Base-by-base conservation (phyloP, 92 coral and sea anemone species). In the Paragorgia papillata region DNA sequence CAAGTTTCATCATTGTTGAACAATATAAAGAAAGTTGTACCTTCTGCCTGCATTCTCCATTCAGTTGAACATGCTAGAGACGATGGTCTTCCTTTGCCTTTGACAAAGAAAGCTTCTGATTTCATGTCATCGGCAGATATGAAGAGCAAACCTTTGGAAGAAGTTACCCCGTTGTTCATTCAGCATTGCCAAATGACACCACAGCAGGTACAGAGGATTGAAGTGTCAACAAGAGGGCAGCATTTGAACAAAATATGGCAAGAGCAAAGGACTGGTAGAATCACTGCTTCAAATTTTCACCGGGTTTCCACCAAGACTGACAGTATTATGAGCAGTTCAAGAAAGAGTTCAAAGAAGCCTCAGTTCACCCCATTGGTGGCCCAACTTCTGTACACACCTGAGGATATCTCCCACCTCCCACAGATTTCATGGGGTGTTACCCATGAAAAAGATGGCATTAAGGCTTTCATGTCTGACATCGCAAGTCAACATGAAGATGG, bases 121-220 rank as follows among this genome's bases (percentile, higher is more conserved):
- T 85, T 81, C 75, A 80, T 85, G 83, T 57, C 89, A 39, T 56
- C 59, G 22, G 73, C 64, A 44, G 85, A 80, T 51, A 82, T 62
- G 65, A 81, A 83, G 81, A 66, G 62, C 21, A 83, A 79, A 63
- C 76, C 87, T 14, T 12, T 83, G 22, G 83, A 83, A 74, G 64
- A 84, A 49, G 68, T 53, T 25, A 62, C 64, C 18, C 90, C 83
- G 17, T 65, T 64, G 44, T 84, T 84, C 69, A 75, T 87, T 46
- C 68, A 79, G 67, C 44, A 84, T 25, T 84, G 88, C 71, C 88
- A 87, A 51, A 20, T 84, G 59, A 61, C 86, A 18, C 32, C 33
- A 17, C 83, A 80, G 29, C 88, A 87, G 69, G 86, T 87, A 55
- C 57, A 34, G 73, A 69, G 79, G 69, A 79, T 83, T 39, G 91